Evolutionary conservation across 2,797 vertebrate species (phyloP).

Genomic region (Xenentodon cancila): DNA sequence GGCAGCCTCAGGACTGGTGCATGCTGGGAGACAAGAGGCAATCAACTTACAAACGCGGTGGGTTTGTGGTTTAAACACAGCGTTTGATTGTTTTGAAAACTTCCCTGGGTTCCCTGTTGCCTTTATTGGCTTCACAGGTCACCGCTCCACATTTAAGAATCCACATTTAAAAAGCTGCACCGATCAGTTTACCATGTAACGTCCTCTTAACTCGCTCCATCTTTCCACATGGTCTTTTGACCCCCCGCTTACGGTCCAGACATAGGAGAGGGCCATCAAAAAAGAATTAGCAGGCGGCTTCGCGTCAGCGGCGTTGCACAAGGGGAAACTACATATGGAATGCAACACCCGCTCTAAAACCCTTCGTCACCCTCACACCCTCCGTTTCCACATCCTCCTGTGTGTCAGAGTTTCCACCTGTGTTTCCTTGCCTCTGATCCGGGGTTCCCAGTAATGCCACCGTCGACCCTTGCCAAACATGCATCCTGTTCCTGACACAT

Average conservation of each 20-base stretch:
- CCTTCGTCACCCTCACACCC: slow-evolving; percentile 50
- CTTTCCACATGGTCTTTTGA: slow-evolving; percentile 7
- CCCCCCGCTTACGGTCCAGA: slow-evolving; percentile 38
- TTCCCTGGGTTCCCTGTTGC: neutral
- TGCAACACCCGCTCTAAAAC: slow-evolving; percentile 46
- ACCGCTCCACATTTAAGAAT: neutral
- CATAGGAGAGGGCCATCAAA: slow-evolving; percentile 28
- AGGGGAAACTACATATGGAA: slow-evolving; percentile 45
- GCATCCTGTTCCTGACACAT: slow-evolving; percentile 76
- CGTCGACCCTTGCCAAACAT: slow-evolving; percentile 35
- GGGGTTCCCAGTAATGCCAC: slow-evolving; percentile 59
- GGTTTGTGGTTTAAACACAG: slow-evolving; percentile 42
- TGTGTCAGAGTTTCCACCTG: slow-evolving; percentile 63
- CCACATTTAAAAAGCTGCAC: slow-evolving; percentile 1
- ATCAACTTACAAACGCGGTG: slow-evolving; percentile 29
- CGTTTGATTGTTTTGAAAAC: slow-evolving; percentile 7
- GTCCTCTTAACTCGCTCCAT: neutral
- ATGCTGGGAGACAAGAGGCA: slow-evolving; percentile 13
- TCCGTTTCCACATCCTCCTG: slow-evolving; percentile 53
- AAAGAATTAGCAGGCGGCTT: slow-evolving; percentile 64
- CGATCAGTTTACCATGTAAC: neutral
- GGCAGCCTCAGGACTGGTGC: slow-evolving; percentile 16
- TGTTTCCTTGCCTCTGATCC: slow-evolving; percentile 50
- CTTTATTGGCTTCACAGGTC: slow-evolving; percentile 1
- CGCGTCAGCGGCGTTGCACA: slow-evolving; percentile 38